These are phyloP conservation scores for Encarsia formosa DNA, from an alignment of 2,888 invertebrate species.

Conservation along the genomic window DNA sequence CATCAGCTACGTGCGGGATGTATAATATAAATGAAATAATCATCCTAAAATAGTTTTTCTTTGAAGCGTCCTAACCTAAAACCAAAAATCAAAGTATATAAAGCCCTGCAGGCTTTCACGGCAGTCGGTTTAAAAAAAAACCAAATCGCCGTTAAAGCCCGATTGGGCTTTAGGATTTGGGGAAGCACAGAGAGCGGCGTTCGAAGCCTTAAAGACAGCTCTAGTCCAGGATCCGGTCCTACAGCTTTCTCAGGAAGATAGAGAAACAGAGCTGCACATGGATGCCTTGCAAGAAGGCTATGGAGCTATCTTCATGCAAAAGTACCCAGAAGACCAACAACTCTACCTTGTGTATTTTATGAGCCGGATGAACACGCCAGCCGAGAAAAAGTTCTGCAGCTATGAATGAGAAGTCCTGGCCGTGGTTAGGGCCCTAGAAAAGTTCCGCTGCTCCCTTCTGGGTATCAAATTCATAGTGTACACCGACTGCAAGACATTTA, in stretches of 20 bases:
- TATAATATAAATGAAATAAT: too few relatives aligned
- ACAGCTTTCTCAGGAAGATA: slow-evolving; percentile 28
- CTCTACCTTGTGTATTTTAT: slow-evolving; percentile 38
- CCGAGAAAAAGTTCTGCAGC: slow-evolving; percentile 40
- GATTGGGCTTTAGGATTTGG: too few relatives aligned
- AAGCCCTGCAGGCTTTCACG: too few relatives aligned
- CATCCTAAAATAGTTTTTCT: too few relatives aligned
- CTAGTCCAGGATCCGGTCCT: slow-evolving; percentile 12
- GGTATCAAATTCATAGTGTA: slow-evolving; percentile 34
- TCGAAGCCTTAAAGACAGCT: slow-evolving; percentile 12
- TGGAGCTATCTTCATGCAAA: slow-evolving; percentile 37
- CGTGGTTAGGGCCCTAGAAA: slow-evolving; percentile 37
- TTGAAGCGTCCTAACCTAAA: too few relatives aligned
- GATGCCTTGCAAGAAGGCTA: slow-evolving; percentile 35
- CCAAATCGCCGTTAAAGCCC: too few relatives aligned
- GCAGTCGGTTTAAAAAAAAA: too few relatives aligned
- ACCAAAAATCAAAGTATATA: too few relatives aligned
- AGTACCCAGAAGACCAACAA: slow-evolving; percentile 26
- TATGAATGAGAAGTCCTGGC: slow-evolving; percentile 30
- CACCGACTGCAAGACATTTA: slow-evolving; percentile 16
- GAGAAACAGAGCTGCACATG: slow-evolving; percentile 36
- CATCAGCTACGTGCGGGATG: too few relatives aligned
- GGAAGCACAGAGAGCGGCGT: slow-evolving; percentile 10
- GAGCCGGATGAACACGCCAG: slow-evolving; percentile 37
- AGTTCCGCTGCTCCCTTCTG: slow-evolving; percentile 41